phyloP scores from a whole-genome alignment of 2,888 invertebrate genomes.

The Ligdia adustata region DNA sequence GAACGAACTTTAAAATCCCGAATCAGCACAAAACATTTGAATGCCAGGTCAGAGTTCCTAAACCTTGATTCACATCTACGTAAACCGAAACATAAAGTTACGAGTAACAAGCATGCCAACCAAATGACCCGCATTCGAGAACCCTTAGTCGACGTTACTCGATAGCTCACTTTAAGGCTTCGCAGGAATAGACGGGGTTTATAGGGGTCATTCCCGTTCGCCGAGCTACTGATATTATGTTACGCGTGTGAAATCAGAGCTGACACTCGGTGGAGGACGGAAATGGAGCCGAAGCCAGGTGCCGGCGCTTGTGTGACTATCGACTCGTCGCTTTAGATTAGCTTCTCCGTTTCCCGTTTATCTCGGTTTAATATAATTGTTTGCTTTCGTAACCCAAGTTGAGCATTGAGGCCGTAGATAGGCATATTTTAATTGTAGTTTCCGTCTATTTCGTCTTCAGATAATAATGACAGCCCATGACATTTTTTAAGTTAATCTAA shows the following conservation, averaged over 20 bases:
- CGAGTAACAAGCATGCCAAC: neutral
- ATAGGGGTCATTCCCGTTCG: conserved; percentile 15
- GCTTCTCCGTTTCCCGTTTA: too few species aligned
- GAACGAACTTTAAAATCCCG: too few species aligned
- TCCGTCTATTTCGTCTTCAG: too few species aligned
- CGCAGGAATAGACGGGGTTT: neutral
- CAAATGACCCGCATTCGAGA: neutral
- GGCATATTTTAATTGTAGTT: too few species aligned
- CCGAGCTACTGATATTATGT: conserved; percentile 12
- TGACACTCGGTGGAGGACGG: conserved; percentile 2
- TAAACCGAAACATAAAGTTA: neutral
- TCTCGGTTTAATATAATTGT: too few species aligned
- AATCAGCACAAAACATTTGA: too few species aligned
- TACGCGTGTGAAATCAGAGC: conserved; percentile 12
- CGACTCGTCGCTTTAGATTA: neutral
- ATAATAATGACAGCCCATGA: too few species aligned
- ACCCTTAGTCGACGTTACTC: neutral
- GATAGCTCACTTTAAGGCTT: conserved; percentile 15
- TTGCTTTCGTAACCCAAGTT: too few species aligned
- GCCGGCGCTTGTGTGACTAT: neutral
- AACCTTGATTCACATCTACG: neutral
- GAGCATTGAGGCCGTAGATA: too few species aligned
- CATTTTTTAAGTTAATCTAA: too few species aligned
- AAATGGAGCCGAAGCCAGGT: conserved; percentile 1
- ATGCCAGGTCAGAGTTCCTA: too few species aligned